These are phyloP conservation scores for Ormyrus pomaceus DNA, from an alignment of 2,888 invertebrate species.

Conservation along the genomic window DNA sequence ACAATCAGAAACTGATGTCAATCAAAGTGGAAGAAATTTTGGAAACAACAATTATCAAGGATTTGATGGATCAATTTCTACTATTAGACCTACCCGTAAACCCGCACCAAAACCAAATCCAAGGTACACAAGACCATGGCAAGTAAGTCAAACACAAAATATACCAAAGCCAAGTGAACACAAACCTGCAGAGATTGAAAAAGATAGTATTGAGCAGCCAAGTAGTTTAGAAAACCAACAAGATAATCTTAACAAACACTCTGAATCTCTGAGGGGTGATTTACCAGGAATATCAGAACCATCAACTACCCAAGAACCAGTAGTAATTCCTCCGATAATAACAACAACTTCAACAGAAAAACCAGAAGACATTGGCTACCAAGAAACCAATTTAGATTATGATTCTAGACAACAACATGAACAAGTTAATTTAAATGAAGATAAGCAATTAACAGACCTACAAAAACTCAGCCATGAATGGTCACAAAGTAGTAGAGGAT, in stretches of 20 bases:
- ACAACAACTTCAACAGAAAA: constrained; percentile 8
- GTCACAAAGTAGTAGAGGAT: background rate
- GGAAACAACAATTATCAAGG: background rate
- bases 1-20: constrained; percentile 9
- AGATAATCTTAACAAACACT: constrained; percentile 9
- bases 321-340: background rate
- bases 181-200: constrained; percentile 3
- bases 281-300: constrained; percentile 40
- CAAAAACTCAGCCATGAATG: constrained; percentile 44
- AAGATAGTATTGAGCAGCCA: background rate
- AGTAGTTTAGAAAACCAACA: constrained; percentile 18
- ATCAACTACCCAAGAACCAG: background rate
- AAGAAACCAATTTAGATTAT: constrained; percentile 4
- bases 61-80: constrained; percentile 6
- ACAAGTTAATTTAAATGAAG: constrained; percentile 24
- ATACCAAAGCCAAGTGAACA: constrained; percentile 4
- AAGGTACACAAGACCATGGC: constrained; percentile 49
- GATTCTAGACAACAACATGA: constrained; percentile 29
- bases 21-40: constrained; percentile 11
- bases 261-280: constrained; percentile 36
- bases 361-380: background rate
- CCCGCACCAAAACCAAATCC: constrained; percentile 38
- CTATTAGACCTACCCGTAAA: constrained; percentile 12
- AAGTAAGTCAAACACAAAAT: constrained; percentile 39
- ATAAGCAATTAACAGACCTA: constrained; percentile 50